A percentile compares a stretch with the other conserved stretches of the same genome.
phyloP scores from a whole-genome alignment of 2,113 vertebrate species.

The Rostratula benghalensis region DNA sequence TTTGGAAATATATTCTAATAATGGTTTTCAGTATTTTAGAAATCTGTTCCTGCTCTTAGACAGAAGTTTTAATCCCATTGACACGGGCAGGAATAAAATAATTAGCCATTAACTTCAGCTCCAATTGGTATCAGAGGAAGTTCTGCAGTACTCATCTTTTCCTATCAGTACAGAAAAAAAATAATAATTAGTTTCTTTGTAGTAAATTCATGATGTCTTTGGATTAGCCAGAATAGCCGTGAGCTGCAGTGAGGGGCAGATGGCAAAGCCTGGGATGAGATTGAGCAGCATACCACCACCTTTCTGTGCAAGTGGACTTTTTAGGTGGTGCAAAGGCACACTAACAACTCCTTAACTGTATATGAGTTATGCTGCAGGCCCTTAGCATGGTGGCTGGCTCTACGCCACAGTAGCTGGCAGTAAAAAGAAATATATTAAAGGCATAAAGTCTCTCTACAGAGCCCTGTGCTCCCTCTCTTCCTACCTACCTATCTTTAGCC shows the following conservation, averaged over 20 bases:
- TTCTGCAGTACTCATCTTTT: neutral
- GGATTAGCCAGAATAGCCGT: neutral
- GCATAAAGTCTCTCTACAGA: neutral
- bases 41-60: fast-evolving
- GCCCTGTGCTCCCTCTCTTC: neutral
- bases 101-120: neutral
- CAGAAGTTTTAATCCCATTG: neutral
- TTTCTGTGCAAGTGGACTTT: neutral
- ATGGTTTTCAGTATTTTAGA: neutral
- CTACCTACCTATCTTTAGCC: neutral
- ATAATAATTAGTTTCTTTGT: neutral
- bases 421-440: neutral
- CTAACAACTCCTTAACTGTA: neutral
- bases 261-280: neutral
- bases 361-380: neutral
- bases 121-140: neutral
- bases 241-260: neutral
- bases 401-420: neutral
- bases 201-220: neutral
- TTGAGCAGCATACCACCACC: neutral
- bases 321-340: neutral
- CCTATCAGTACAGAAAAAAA: neutral
- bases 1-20: neutral
- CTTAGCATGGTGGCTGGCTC: neutral
- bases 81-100: neutral